Evolutionary conservation across 2,888 invertebrate genomes (phyloP).

Genomic region (Hipparchia semele): DNA sequence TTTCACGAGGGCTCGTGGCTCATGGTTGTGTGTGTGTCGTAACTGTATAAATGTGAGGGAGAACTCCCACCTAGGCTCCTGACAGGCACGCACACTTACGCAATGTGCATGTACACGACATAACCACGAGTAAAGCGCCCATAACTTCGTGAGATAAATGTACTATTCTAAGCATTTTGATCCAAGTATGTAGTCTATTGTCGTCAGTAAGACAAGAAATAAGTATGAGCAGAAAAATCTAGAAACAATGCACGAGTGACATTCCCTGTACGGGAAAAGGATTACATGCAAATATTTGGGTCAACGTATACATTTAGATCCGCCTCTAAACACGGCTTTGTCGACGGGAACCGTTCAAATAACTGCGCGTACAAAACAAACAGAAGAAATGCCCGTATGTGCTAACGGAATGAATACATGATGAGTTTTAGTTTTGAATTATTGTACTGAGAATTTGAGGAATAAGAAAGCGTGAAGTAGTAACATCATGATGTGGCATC

Average conservation of each 20-base stretch:
- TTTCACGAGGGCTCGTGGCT: too few relatives aligned
- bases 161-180: too few relatives aligned
- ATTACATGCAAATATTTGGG: slow-evolving; percentile 30
- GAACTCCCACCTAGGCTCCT: too few relatives aligned
- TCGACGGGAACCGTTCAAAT: slow-evolving; percentile 31
- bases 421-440: background rate
- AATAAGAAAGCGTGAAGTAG: background rate
- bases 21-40: too few relatives aligned
- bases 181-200: too few relatives aligned
- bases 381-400: slow-evolving; percentile 6
- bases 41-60: too few relatives aligned
- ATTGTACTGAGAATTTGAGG: background rate
- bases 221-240: slow-evolving; percentile 1
- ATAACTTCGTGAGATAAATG: too few relatives aligned
- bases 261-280: slow-evolving; percentile 24
- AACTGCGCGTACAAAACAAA: slow-evolving; percentile 23
- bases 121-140: too few relatives aligned
- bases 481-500: too few relatives aligned
- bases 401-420: background rate
- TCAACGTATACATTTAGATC: slow-evolving; percentile 23
- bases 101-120: too few relatives aligned
- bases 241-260: slow-evolving; percentile 15
- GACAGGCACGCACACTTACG: too few relatives aligned
- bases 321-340: slow-evolving; percentile 25
- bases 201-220: background rate